Conservation (phyloP, 2,113 vertebrate species). For the Strigops habroptila region DNA sequence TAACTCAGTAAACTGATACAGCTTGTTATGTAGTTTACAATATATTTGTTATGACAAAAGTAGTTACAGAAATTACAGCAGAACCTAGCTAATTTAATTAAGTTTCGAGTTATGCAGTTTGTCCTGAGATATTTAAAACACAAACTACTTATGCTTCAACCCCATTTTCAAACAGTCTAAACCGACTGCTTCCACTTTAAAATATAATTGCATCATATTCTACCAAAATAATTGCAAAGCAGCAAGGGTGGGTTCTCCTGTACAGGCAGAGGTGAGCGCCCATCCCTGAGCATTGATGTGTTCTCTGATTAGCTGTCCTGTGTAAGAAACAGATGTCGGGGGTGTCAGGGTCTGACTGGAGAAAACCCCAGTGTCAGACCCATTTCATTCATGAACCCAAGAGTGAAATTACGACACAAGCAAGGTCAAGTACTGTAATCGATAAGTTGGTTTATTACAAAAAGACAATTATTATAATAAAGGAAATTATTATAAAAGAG, state of each 20-base stretch:
- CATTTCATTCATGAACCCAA: neutral
- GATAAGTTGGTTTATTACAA: neutral
- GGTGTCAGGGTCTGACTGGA: rapidly evolving
- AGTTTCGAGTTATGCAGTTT: neutral
- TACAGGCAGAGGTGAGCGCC: no score
- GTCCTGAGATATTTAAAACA: neutral
- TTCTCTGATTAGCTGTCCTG: neutral
- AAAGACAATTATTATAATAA: neutral
- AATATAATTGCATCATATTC: neutral
- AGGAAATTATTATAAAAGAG: neutral
- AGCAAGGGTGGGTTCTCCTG: neutral
- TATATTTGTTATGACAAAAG: neutral
- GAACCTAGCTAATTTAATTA: neutral
- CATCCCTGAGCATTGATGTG: no score
- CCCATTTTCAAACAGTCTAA: neutral
- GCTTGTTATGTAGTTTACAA: neutral
- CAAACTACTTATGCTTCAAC: neutral
- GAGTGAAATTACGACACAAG: neutral
- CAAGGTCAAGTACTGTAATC: neutral
- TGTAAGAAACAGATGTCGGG: neutral
- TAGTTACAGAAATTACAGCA: neutral
- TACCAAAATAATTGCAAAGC: neutral
- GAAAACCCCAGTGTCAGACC: neutral
- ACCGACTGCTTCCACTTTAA: neutral
- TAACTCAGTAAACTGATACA: neutral